A percentile compares a stretch with the other conserved stretches of the same genome.
Conservation (phyloP, 1,140 invertebrate species). For the Pectinophora gossypiella region DNA sequence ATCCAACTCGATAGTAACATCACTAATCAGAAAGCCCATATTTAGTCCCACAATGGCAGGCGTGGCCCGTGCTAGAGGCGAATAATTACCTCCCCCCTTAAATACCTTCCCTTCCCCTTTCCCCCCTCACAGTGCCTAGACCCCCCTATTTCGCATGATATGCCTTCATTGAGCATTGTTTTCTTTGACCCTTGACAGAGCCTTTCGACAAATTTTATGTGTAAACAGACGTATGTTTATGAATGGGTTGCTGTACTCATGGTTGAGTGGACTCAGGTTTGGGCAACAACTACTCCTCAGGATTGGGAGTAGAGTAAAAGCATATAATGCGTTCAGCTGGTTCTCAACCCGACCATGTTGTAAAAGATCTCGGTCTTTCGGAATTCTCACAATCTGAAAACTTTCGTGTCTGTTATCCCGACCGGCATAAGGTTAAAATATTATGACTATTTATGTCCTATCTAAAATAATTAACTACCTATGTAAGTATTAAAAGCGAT, state of each 20-base stretch:
- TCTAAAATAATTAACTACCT: too few species aligned
- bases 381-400: too few species aligned
- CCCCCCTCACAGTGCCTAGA: slow-evolving; percentile 12
- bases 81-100: slow-evolving; percentile 36
- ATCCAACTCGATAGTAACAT: too few species aligned
- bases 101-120: slow-evolving; percentile 30
- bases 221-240: neutral
- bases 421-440: too few species aligned
- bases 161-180: slow-evolving; percentile 34
- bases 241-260: too few species aligned
- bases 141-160: slow-evolving; percentile 29
- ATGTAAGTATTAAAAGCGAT: too few species aligned
- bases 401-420: too few species aligned
- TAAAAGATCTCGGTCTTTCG: too few species aligned
- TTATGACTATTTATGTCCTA: too few species aligned
- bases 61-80: slow-evolving; percentile 34
- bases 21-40: slow-evolving; percentile 24
- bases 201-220: slow-evolving; percentile 23
- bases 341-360: neutral
- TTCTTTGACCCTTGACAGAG: slow-evolving; percentile 29
- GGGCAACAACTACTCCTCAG: too few species aligned
- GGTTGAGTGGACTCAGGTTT: too few species aligned
- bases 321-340: neutral
- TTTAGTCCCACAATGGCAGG: slow-evolving; percentile 36
- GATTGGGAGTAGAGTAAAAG: neutral